phyloP scores from a whole-genome alignment of 2,113 vertebrate genomes.

The Xiphophorus hellerii region DNA sequence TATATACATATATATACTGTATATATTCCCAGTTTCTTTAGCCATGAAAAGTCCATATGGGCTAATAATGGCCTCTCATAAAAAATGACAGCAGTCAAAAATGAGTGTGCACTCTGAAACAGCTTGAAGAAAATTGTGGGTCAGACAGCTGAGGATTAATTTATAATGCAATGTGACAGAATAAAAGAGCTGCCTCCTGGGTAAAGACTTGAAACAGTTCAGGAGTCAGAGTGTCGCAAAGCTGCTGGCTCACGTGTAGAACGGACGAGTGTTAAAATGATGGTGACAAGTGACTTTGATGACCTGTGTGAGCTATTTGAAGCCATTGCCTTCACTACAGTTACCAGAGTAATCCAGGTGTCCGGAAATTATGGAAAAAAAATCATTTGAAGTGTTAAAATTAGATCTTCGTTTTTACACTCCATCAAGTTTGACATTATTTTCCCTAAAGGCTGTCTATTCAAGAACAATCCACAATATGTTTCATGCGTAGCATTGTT shows the following conservation, averaged over 20 bases:
- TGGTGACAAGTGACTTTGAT: background rate
- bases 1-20: background rate
- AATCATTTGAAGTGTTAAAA: background rate
- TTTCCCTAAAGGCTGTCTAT: too few species aligned
- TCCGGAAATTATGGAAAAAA: background rate
- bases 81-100: conserved; percentile 1
- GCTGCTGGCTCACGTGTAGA: conserved; percentile 23
- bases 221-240: conserved; percentile 17
- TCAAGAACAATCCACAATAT: too few species aligned
- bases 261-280: background rate
- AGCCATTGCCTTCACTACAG: background rate
- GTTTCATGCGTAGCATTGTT: too few species aligned
- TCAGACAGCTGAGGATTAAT: conserved; percentile 59
- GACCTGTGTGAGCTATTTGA: conserved; percentile 6
- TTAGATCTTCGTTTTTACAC: too few species aligned
- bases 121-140: conserved; percentile 33
- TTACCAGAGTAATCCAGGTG: background rate
- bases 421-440: too few species aligned
- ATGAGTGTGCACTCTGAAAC: conserved; percentile 1
- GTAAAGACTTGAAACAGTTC: conserved; percentile 37
- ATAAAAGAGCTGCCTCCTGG: conserved; percentile 53
- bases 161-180: conserved; percentile 51
- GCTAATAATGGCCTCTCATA: background rate
- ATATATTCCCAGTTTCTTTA: background rate
- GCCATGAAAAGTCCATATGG: background rate